Conservation (phyloP, 2,888 invertebrate genomes). For the Chalcis sispes region DNA sequence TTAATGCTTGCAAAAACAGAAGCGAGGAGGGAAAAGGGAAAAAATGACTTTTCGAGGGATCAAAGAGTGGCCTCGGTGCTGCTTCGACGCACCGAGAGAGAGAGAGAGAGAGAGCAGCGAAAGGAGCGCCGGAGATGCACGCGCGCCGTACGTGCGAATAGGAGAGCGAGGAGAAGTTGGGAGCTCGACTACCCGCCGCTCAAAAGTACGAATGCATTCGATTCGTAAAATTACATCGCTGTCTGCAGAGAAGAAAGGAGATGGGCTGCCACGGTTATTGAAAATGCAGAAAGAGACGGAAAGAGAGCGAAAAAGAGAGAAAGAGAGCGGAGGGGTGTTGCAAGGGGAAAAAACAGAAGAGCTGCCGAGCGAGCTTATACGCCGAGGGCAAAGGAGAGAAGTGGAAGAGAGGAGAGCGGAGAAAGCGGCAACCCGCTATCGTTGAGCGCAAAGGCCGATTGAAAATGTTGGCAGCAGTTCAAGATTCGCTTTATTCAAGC, state of each 20-base stretch:
- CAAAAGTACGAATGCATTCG: slow-evolving; percentile 66
- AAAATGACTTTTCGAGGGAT: no score
- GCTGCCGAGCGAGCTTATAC: slow-evolving; percentile 14
- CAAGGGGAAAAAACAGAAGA: not conserved
- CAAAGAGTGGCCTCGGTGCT: no score
- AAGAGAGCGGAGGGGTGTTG: slow-evolving; percentile 19
- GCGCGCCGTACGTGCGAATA: not conserved
- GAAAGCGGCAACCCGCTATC: slow-evolving; percentile 35
- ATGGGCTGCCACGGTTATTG: slow-evolving; percentile 33
- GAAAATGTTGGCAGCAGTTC: slow-evolving; percentile 71
- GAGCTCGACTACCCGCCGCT: no score
- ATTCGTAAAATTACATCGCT: slow-evolving; percentile 67
- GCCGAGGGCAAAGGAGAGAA: slow-evolving; percentile 24
- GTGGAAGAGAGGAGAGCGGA: slow-evolving; percentile 42
- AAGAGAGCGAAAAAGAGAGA: not conserved
- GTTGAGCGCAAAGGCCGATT: slow-evolving; percentile 67
- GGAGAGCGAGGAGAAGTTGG: slow-evolving; percentile 14
- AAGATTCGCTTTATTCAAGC: slow-evolving; percentile 67
- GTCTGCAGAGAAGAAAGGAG: slow-evolving; percentile 54
- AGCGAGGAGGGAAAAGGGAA: slow-evolving; percentile 17
- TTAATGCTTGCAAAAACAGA: slow-evolving; percentile 15
- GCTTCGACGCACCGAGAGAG: slow-evolving; percentile 11
- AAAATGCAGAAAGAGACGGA: slow-evolving; percentile 36
- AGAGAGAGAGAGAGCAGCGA: slow-evolving; percentile 38
- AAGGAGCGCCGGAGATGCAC: not conserved